Conservation (phyloP, 2,888 invertebrate species). For the Melanotus villosus region DNA sequence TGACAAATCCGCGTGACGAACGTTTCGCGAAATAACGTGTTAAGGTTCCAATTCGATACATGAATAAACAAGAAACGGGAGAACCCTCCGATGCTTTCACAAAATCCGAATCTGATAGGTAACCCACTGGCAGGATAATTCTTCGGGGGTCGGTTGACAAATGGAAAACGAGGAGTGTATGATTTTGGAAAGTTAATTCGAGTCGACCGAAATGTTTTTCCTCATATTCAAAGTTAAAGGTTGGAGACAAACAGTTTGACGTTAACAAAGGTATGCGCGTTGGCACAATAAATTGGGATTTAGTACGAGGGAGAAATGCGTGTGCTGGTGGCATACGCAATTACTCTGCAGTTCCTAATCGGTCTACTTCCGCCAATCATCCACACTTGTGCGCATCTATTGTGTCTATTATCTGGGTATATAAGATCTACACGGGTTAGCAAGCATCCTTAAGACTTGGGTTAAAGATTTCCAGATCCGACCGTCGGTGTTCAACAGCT, state of each 20-base stretch:
- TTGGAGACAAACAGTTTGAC: neutral
- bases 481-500: conserved; percentile 16
- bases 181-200: no score
- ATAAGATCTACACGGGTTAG: conserved; percentile 19
- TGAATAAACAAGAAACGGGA: neutral
- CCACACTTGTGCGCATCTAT: conserved; percentile 46
- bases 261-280: conserved; percentile 4
- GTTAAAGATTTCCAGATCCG: neutral
- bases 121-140: no score
- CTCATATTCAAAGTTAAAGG: no score
- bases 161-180: no score
- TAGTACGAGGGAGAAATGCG: conserved; percentile 23
- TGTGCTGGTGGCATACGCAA: conserved; percentile 38
- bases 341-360: conserved; percentile 49
- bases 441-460: conserved; percentile 12
- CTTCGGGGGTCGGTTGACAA: no score
- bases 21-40: neutral
- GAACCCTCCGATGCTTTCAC: neutral
- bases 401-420: conserved; percentile 33
- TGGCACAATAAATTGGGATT: conserved; percentile 33
- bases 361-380: conserved; percentile 46
- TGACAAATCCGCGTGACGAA: neutral
- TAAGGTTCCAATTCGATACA: neutral
- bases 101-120: neutral
- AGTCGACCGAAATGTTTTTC: no score